Evolutionary conservation across 2,113 vertebrate genomes (phyloP).

Genomic region (Eira barbara): DNA sequence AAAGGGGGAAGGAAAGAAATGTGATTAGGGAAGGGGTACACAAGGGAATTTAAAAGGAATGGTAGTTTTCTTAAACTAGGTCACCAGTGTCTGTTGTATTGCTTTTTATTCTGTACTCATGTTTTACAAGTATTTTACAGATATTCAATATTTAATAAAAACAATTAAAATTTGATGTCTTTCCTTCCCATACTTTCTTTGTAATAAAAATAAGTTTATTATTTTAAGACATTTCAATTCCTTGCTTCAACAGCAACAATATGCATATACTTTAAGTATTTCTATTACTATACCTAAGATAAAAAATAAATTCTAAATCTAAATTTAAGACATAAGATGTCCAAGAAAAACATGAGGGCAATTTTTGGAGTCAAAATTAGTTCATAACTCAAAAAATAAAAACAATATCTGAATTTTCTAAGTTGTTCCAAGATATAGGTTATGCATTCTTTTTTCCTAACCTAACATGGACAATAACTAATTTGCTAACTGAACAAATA

Average conservation of each 20-base stretch:
- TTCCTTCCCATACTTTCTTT: not conserved
- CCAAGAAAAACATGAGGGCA: not conserved
- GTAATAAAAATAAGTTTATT: not conserved
- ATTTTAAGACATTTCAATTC: slow-evolving; percentile 13
- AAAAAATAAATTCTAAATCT: not conserved
- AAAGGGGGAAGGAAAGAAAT: not conserved
- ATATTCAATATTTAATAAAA: slow-evolving; percentile 1
- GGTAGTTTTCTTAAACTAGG: not conserved
- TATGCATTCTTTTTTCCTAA: not conserved
- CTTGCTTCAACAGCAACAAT: not conserved
- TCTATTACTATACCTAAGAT: not conserved
- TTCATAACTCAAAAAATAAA: not conserved
- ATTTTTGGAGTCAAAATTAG: not conserved
- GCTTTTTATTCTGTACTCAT: not conserved
- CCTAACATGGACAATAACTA: not conserved
- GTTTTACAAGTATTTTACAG: slow-evolving; percentile 37
- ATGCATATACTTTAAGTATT: not conserved
- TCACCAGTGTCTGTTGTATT: not conserved
- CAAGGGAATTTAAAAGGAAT: not conserved
- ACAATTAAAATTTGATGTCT: not conserved
- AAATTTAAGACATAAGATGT: slow-evolving; percentile 2
- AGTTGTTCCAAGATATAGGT: not conserved
- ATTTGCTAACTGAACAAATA: not conserved
- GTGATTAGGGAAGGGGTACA: not conserved
- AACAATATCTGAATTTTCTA: not conserved